Evolutionary conservation across 2,797 vertebrate species (phyloP), one percentile per base, ranked within the genome.

Genomic region (Picus viridis): DNA sequence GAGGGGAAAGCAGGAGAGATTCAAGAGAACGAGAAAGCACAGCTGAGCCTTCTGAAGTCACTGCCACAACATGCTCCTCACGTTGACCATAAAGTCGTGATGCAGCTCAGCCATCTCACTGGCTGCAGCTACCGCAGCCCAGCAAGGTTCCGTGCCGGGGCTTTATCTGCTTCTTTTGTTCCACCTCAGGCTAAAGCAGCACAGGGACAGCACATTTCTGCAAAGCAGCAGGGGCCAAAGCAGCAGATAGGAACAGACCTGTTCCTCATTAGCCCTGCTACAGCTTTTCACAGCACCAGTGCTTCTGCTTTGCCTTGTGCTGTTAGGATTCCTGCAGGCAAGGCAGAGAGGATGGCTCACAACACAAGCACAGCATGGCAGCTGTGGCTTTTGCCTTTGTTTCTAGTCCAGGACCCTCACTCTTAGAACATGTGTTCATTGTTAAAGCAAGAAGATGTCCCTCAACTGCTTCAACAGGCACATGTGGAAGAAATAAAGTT

Each of bases 211-310:
- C 57, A 53, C 74, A 54, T 89, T 96, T 77, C 69, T 45, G 16
- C 64, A 73, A 76, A 91, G 69, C 57, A 89, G 57, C 64, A 86
- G 68, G 65, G 85, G 58, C 70, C 58, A 76, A 73, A 91, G 69
- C 49, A 90, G 61, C 73, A 88, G 68, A 73, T 81, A 74, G 63
- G 29, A 32, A 68, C 51, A 75, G 67, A 58, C 16, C 43, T 75
- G 64, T 68, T 88, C 65, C 64, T 70, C 0, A 0, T 32, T 64
- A 45, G 45, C 65, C 47, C 58, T 84, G 62, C 65, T 84, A 59
- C 7, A 2, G 2, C 29, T 72, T n/a, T 56, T 86, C 49, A 57
- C 45, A 45, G 32, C 32, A 34, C n/a, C 9, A 3, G 61, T 86
- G 70, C 64, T 69, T 78, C 17, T 24, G n/a, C 56, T 87, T 85